These are phyloP conservation scores for Lasioglossum oenotherae DNA, from an alignment of 2,888 invertebrate genomes.

Conservation along the genomic window DNA sequence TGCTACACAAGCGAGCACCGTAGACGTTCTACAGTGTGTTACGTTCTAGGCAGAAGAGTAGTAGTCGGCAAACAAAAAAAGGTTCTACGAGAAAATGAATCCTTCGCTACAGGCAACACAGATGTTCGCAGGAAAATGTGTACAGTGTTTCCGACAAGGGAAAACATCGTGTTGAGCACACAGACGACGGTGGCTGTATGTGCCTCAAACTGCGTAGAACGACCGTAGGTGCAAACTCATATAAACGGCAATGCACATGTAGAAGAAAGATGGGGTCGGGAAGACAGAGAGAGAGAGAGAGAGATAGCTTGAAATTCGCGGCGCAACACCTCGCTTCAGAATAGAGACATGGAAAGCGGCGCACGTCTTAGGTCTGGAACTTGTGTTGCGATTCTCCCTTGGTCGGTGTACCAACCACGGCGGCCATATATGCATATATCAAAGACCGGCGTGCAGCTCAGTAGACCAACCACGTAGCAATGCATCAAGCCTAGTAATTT, in stretches of 20 bases:
- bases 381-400: not conserved
- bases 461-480: conserved; percentile 77
- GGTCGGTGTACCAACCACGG: conserved; percentile 8
- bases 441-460: conserved; percentile 72
- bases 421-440: conserved; percentile 70
- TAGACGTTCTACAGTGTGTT: not conserved
- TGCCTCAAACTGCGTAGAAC: not conserved
- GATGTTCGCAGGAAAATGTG: not conserved
- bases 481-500: conserved; percentile 80
- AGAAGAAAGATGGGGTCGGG: not conserved
- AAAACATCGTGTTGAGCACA: not conserved
- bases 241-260: not conserved
- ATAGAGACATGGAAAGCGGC: conserved; percentile 40
- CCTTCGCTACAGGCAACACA: not conserved
- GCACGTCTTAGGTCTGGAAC: conserved; percentile 38
- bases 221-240: not conserved
- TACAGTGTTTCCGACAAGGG: not conserved
- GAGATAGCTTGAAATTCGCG: not conserved
- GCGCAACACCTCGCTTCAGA: conserved; percentile 22
- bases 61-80: not conserved
- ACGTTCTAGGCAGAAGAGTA: not conserved
- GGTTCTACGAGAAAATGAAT: not conserved
- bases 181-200: not conserved
- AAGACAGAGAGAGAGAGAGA: not conserved
- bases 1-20: not conserved